A percentile compares a stretch with the other conserved stretches of the same genome.
Conservation (phyloP, 2,888 invertebrate genomes). For the Tenthredo amoena region DNA sequence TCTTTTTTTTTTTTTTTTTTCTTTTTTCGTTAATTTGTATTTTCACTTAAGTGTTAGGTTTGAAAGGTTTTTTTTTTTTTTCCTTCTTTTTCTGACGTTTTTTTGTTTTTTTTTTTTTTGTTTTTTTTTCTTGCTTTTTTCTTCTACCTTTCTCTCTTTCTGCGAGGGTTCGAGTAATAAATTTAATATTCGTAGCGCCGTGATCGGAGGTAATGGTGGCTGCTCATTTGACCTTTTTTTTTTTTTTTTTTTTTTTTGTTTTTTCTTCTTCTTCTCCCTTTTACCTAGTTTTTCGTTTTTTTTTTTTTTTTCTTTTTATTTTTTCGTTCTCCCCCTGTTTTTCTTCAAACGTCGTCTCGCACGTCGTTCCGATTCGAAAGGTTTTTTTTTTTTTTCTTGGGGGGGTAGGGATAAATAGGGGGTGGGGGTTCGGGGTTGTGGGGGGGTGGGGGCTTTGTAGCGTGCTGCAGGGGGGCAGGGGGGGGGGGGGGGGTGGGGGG, state of each 20-base stretch:
- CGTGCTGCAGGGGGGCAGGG: background rate
- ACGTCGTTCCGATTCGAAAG: conserved; percentile 20
- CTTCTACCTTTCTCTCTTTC: conserved; percentile 49
- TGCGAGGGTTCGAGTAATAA: conserved; percentile 50
- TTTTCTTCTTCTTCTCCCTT: conserved; percentile 33
- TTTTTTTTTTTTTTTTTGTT: conserved; percentile 58
- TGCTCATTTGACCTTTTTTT: conserved; percentile 64
- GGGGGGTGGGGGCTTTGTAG: background rate
- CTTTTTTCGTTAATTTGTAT: background rate
- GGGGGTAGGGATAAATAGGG: background rate
- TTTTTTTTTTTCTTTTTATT: conserved; percentile 28
- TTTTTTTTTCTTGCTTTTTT: conserved; percentile 44
- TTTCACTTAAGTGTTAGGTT: background rate
- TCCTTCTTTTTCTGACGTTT: background rate
- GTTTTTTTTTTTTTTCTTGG: background rate
- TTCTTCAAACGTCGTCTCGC: conserved; percentile 61
- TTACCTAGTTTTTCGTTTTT: background rate
- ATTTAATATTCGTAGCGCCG: conserved; percentile 65
- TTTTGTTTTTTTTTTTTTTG: conserved; percentile 33
- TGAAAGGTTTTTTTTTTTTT: conserved; percentile 46
- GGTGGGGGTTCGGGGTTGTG: background rate
- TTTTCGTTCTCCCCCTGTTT: conserved; percentile 31
- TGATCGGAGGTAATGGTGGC: conserved; percentile 77
- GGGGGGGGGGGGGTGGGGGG: conserved; percentile 28
- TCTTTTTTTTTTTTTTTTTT: background rate